Conservation (phyloP, 2,888 invertebrate genomes). For the Coremacera marginata region DNA sequence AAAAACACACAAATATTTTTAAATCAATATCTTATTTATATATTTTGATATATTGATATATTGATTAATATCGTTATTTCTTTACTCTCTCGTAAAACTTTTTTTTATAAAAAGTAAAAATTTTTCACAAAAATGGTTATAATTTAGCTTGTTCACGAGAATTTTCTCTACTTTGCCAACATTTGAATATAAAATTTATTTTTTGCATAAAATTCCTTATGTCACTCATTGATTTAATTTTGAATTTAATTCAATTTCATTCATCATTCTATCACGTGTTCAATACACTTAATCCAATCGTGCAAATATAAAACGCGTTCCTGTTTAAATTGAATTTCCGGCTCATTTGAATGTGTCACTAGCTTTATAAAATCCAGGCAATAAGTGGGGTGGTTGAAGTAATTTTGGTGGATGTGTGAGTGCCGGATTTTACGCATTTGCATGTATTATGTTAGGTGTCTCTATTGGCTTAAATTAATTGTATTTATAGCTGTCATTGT, state of each 20-base stretch:
- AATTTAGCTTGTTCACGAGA: too few species aligned
- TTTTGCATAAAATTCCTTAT: not conserved
- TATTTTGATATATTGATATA: too few species aligned
- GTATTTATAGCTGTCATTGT: conserved; percentile 7
- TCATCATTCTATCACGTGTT: conserved; percentile 48
- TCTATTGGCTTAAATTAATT: not conserved
- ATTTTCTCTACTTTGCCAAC: too few species aligned
- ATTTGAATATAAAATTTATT: too few species aligned
- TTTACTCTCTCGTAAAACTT: too few species aligned
- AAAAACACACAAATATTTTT: too few species aligned
- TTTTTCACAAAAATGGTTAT: too few species aligned
- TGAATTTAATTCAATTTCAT: conserved; percentile 22
- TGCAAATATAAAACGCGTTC: not conserved
- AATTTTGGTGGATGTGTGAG: not conserved
- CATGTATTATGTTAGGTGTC: not conserved
- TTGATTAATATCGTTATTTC: too few species aligned
- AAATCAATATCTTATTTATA: too few species aligned
- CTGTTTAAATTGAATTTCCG: conserved; percentile 18
- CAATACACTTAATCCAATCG: conserved; percentile 47
- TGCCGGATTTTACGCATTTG: not conserved
- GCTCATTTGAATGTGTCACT: conserved; percentile 20
- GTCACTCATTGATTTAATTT: conserved; percentile 32
- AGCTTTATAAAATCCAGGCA: not conserved
- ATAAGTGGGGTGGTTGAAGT: not conserved
- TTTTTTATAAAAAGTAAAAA: too few species aligned